Percentiles rank a stretch among this genome's conserved stretches.
Conservation (phyloP, 2,888 invertebrate genomes). For the Dynastes grantii region DNA sequence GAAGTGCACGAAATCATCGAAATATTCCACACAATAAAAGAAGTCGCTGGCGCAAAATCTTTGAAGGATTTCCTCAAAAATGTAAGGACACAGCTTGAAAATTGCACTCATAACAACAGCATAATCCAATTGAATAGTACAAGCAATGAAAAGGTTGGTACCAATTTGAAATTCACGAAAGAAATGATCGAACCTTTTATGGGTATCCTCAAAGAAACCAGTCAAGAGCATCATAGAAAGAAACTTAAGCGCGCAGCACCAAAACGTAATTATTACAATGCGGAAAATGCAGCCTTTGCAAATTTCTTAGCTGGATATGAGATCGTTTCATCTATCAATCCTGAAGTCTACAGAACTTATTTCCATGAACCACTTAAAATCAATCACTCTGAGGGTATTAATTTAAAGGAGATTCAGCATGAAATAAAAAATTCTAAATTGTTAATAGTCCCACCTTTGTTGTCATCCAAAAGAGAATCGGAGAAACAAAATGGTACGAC, state of each 20-base stretch:
- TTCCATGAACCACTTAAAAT: constrained; percentile 51
- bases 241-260: background rate
- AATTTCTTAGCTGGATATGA: constrained; percentile 36
- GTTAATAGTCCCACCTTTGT: constrained; percentile 19
- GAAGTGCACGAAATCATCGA: constrained; percentile 32
- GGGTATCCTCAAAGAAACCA: constrained; percentile 47
- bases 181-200: constrained; percentile 59
- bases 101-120: background rate
- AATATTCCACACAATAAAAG: constrained; percentile 35
- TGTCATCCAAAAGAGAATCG: background rate
- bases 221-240: background rate
- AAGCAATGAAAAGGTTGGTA: constrained; percentile 36
- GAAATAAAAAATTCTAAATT: constrained; percentile 35
- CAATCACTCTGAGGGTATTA: constrained; percentile 11
- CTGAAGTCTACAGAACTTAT: constrained; percentile 52
- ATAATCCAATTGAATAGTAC: background rate
- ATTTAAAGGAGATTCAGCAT: constrained; percentile 21
- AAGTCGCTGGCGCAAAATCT: constrained; percentile 48
- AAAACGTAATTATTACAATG: constrained; percentile 3
- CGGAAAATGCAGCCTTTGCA: constrained; percentile 25
- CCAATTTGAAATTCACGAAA: constrained; percentile 51
- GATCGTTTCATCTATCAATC: constrained; percentile 57
- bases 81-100: constrained; percentile 6
- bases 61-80: constrained; percentile 53
- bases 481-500: background rate